Percentiles rank a stretch among this genome's conserved stretches.
Evolutionary conservation across 2,113 vertebrate species (phyloP).

Genomic region (Oncorhynchus clarkii): DNA sequence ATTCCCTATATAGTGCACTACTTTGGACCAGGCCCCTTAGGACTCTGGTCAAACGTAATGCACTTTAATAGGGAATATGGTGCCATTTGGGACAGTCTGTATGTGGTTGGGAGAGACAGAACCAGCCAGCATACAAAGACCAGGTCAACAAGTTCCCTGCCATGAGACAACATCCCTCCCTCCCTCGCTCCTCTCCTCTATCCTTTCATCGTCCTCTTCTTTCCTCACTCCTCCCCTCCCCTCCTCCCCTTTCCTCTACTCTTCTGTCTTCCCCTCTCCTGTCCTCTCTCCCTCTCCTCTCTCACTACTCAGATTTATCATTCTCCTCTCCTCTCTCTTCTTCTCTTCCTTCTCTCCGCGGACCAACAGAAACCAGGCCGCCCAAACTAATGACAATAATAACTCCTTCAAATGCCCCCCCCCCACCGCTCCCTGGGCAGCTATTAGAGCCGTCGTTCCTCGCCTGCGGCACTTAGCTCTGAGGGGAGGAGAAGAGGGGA

Average conservation of each 20-base stretch:
- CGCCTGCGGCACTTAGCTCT: conserved; percentile 70
- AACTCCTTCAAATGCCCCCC: conserved; percentile 65
- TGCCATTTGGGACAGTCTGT: no score
- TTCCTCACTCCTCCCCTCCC: background rate
- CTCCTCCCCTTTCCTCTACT: conserved; percentile 10
- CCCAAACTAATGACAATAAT: conserved; percentile 76
- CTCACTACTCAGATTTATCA: background rate
- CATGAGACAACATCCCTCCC: background rate
- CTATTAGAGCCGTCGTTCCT: conserved; percentile 71
- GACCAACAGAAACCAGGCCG: conserved; percentile 54
- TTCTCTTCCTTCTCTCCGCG: conserved; percentile 25
- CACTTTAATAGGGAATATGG: no score
- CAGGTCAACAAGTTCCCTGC: background rate
- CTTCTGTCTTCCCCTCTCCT: background rate
- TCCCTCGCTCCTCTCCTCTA: background rate
- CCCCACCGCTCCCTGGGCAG: conserved; percentile 62
- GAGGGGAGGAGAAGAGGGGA: conserved; percentile 45
- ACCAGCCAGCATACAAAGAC: background rate
- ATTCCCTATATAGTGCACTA: no score
- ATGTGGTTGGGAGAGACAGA: background rate
- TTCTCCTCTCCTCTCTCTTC: background rate
- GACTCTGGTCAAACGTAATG: no score
- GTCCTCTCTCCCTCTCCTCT: background rate
- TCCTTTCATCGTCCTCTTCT: background rate
- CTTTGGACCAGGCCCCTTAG: no score